Evolutionary conservation across 1,140 invertebrate species (phyloP), one percentile per base, ranked within the genome.

Genomic region (Cheumatopsyche charites): DNA sequence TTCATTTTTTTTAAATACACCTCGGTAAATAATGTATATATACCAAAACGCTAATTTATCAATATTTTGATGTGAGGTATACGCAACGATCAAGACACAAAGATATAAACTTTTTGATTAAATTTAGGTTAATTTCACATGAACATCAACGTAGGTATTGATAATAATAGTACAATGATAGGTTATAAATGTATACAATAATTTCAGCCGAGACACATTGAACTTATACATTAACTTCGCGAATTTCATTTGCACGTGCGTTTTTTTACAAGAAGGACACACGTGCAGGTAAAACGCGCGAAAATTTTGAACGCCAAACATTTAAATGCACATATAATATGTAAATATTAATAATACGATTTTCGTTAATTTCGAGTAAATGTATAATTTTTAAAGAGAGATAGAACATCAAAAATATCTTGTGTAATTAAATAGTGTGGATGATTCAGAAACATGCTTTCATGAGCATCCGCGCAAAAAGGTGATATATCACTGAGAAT

Each of bases 61-160:
- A 47, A 68, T 45, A 68, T 68, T 68, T 55, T 72, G 66, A 75
- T 67, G 78, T 81, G 81, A 81, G 81, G 80, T 82, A 82, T 82
- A 82, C 77, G 78, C 78, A 76, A 82, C 82, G 78, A 78, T 78
- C 79, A 82, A 83, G 81, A 83, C 81, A 83, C 82, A 82, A 79
- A 82, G 77, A 83, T 75, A 82, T 71, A 66, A 66, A 55, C 36
- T 68, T 67, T 67, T 47, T 21, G 43, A 79, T 79, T 79, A 80
- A 77, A 77, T 78, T 81, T 77, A 73, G 70, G 75, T 77, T 78
- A 77, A 72, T 66, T 69, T 72, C 65, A 75, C 49, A 75, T 72
- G 68, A 75, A 75, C 70, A 75, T 73, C 74, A 58, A 75, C 74
- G 68, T 67, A 72, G 52, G 66, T 73, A 43, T 42, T 69, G 71